These are phyloP conservation scores for Bettongia penicillata DNA, from an alignment of 2,113 vertebrate genomes.

Conservation along the genomic window DNA sequence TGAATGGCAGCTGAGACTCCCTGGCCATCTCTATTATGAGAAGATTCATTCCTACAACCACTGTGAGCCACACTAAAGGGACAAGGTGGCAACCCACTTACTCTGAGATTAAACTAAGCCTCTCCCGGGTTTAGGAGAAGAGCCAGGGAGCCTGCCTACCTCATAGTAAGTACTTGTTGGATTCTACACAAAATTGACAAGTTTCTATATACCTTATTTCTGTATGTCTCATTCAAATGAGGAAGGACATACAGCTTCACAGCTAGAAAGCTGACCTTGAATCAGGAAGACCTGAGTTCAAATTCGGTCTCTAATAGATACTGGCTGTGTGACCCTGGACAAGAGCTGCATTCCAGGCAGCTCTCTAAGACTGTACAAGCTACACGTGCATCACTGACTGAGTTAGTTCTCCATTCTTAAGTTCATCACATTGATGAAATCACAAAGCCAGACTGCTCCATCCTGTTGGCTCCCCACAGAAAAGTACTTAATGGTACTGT, in stretches of 20 bases:
- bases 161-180: background rate
- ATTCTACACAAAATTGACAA: background rate
- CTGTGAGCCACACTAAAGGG: background rate
- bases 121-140: background rate
- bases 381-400: background rate
- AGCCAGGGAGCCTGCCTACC: background rate
- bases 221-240: background rate
- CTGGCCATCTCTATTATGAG: background rate
- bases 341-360: background rate
- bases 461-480: background rate
- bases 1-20: background rate
- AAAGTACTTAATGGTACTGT: background rate
- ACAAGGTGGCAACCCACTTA: background rate
- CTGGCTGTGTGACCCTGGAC: background rate
- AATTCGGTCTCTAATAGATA: background rate
- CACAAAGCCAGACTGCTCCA: background rate
- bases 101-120: background rate
- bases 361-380: background rate
- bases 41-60: background rate
- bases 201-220: background rate
- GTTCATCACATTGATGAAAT: background rate
- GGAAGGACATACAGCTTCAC: background rate
- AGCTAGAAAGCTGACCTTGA: background rate
- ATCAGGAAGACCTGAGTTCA: background rate
- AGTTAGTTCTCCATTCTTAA: background rate